A percentile compares a stretch with the other conserved stretches of the same genome.
These are phyloP conservation scores for Zelleria hepariella DNA, from an alignment of 2,888 invertebrate genomes.

Conservation along the genomic window DNA sequence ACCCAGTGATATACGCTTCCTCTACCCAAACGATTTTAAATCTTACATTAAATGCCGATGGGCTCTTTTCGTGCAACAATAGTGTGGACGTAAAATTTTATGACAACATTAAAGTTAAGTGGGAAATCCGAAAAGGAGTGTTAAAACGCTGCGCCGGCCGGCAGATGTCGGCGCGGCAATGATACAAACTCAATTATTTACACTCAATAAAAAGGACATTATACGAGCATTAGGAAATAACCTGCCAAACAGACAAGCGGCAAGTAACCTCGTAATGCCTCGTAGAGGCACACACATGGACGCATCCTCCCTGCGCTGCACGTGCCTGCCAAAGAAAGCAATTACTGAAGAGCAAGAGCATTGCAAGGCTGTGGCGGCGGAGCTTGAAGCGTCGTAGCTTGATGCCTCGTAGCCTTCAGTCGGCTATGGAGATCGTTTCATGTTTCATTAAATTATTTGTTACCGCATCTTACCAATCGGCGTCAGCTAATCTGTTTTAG, in stretches of 20 bases:
- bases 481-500: too few species aligned
- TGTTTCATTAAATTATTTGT: too few species aligned
- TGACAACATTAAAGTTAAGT: conserved; percentile 67
- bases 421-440: too few species aligned
- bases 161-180: conserved; percentile 60
- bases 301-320: background rate
- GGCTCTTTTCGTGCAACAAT: conserved; percentile 21
- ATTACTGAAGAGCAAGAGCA: background rate
- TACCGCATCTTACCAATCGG: too few species aligned
- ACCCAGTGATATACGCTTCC: conserved; percentile 43
- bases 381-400: background rate
- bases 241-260: conserved; percentile 36
- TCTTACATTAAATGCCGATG: conserved; percentile 25
- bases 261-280: background rate
- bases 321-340: background rate
- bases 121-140: conserved; percentile 68
- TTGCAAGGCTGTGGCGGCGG: background rate
- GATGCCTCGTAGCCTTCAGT: background rate
- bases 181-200: conserved; percentile 71
- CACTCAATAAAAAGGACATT: conserved; percentile 70
- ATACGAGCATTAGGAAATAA: conserved; percentile 65
- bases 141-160: conserved; percentile 41
- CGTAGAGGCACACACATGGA: background rate
- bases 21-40: conserved; percentile 24
- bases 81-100: conserved; percentile 54